Evolutionary conservation across 64 coral and sea anemone genomes (phyloP).

Genomic region (Stichodactyla helianthus): DNA sequence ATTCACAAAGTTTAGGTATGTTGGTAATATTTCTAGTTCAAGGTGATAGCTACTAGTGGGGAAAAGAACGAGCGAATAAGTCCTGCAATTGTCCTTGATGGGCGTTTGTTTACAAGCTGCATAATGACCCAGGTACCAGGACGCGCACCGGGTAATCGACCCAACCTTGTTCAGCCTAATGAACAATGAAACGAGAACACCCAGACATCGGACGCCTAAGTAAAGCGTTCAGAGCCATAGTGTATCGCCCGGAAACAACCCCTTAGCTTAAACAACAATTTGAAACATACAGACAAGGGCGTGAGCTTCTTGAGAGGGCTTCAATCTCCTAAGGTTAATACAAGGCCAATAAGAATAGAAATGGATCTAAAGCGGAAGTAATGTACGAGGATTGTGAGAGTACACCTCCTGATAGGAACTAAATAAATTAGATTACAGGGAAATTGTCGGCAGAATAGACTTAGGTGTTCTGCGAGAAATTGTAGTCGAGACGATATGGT

Average conservation of each 20-base stretch:
- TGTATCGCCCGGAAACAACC: slow-evolving; percentile 15
- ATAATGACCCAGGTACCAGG: background rate
- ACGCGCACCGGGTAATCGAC: background rate
- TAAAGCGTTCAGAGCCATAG: slow-evolving; percentile 13
- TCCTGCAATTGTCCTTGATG: background rate
- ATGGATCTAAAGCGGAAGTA: slow-evolving; percentile 6
- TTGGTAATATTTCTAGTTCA: background rate
- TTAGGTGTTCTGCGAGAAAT: background rate
- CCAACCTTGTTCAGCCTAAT: background rate
- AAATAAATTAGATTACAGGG: slow-evolving; percentile 10
- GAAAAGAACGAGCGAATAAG: background rate
- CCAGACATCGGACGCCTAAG: slow-evolving; percentile 14
- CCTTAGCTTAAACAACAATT: slow-evolving; percentile 25
- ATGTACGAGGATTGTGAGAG: background rate
- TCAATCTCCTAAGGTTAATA: background rate
- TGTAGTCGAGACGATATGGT: background rate
- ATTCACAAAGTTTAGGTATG: too few relatives aligned
- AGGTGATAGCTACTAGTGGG: background rate
- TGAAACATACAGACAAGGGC: background rate
- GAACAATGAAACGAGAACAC: background rate
- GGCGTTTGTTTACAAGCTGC: background rate
- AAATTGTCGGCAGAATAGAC: background rate
- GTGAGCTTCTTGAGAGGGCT: background rate
- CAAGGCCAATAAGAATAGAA: slow-evolving; percentile 1
- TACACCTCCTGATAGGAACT: slow-evolving; percentile 6